phyloP scores from a whole-genome alignment of 2,113 vertebrate genomes.

The Pseudorhombus dupliciocellatus region DNA sequence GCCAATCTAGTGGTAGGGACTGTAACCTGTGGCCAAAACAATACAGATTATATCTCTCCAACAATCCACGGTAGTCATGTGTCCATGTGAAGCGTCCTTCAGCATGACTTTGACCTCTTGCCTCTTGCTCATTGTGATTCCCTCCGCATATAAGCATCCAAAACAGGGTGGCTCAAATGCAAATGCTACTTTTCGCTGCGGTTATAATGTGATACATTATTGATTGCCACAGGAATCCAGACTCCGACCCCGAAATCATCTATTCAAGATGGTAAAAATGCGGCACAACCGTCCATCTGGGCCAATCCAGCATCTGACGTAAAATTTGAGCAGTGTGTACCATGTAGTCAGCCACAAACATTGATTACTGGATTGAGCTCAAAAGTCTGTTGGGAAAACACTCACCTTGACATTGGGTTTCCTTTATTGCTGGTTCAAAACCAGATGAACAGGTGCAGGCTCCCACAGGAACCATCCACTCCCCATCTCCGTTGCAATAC shows the following conservation, averaged over 20 bases:
- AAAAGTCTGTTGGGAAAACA: conserved; percentile 39
- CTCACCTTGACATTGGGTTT: conserved; percentile 93
- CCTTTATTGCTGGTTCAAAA: conserved; percentile 90
- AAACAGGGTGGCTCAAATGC: conserved; percentile 27
- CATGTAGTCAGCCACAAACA: conserved; percentile 16
- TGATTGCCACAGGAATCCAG: conserved; percentile 19
- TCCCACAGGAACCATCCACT: conserved; percentile 99
- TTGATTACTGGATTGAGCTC: background rate
- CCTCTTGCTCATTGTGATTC: conserved; percentile 46
- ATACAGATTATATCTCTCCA: conserved; percentile 24
- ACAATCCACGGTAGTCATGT: background rate
- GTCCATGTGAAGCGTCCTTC: conserved; percentile 35
- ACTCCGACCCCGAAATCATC: background rate
- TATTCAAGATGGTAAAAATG: background rate
- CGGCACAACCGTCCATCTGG: background rate
- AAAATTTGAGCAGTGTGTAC: background rate
- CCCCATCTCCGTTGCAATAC: conserved; percentile 96
- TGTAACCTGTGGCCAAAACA: conserved; percentile 38
- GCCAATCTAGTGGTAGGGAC: conserved; percentile 19
- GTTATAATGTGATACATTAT: conserved; percentile 48
- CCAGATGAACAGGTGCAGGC: conserved; percentile 93
- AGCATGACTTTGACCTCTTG: conserved; percentile 22
- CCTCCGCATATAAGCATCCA: conserved; percentile 5
- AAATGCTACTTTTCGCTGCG: conserved; percentile 42
- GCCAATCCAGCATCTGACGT: background rate